Evolutionary conservation across 1,140 invertebrate genomes (phyloP), one percentile per base, ranked within the genome.

Genomic region (Neodiprion virginianus): DNA sequence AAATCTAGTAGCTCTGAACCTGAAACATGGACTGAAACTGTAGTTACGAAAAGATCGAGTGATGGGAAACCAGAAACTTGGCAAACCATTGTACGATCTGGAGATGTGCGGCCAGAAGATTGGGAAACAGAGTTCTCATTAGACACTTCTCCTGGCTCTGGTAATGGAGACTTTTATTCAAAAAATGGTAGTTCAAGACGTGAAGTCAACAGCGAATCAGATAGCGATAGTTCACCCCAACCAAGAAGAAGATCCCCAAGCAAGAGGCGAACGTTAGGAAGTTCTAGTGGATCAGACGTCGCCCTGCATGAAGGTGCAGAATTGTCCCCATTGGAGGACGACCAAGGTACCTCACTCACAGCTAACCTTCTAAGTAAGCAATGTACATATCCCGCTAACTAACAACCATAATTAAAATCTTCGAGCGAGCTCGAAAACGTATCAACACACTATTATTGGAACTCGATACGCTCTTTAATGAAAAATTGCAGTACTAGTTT

Each of bases 281-380:
- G 91, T 81, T 92, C 91, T 72, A 92, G 91, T 81, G 91, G 91
- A 47, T 92, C 91, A 12, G 91, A 92, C 80, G 89, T 92, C 49
- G 91, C 91, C 74, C 86, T 92, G 50, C 91, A 92, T 83, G 91
- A 92, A 85, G 91, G 89, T 73, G 87, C 87, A 68, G 89, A 90
- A 74, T 85, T 90, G 23, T 90, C 88, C 74, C 88, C 88, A 77
- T 82, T 89, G 84, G 88, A 89, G 80, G 88, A 89, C 79, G 88
- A 89, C 85, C 88, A 89, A 89, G 88, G 88, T 89, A 89, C 84
- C 82, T 79, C 81, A 83, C 78, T 83, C 78, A 82, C 85, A 87
- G 84, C 85, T 87, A 86, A 85, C 80, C 80, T 88, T 88, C 86
- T 88, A 87, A 88, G 85, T 88, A 88, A 88, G 85, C 87, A 83